A percentile compares a stretch with the other conserved stretches of the same genome.
These are phyloP conservation scores for Lasaia peninsularis DNA, from an alignment of 1,140 invertebrate species.

Conservation along the genomic window DNA sequence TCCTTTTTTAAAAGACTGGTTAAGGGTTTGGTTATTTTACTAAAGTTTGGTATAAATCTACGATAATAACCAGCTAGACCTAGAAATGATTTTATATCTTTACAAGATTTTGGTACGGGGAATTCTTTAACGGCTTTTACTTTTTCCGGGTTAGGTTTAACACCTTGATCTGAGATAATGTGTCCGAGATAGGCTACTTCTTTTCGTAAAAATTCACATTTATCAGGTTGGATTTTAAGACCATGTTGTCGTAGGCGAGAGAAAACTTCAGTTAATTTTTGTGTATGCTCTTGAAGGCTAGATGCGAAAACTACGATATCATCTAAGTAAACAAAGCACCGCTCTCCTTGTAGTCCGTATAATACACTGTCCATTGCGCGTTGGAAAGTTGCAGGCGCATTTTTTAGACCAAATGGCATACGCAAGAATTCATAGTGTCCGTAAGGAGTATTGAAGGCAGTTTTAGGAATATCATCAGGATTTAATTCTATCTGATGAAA, in stretches of 20 bases:
- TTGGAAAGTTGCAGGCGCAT: slow-evolving; percentile 50
- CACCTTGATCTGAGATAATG: background rate
- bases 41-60: slow-evolving; percentile 41
- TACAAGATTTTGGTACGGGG: background rate
- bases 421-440: slow-evolving; percentile 52
- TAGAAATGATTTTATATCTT: slow-evolving; percentile 30
- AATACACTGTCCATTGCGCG: slow-evolving; percentile 53
- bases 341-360: slow-evolving; percentile 33
- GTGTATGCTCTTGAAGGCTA: slow-evolving; percentile 50
- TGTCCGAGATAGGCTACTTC: slow-evolving; percentile 67
- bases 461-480: slow-evolving; percentile 44
- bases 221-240: slow-evolving; percentile 66
- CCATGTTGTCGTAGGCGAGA: slow-evolving; percentile 44
- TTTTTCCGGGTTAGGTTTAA: background rate
- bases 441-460: slow-evolving; percentile 51
- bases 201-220: slow-evolving; percentile 68
- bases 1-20: background rate
- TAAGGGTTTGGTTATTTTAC: background rate
- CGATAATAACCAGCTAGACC: slow-evolving; percentile 29
- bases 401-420: background rate
- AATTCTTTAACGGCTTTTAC: background rate
- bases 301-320: slow-evolving; percentile 45
- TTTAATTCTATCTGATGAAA: slow-evolving; percentile 44
- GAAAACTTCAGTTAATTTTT: slow-evolving; percentile 55
- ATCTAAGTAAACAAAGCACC: slow-evolving; percentile 48